phyloP scores from a whole-genome alignment of 2,888 invertebrate species.

The Cantharis nigra region DNA sequence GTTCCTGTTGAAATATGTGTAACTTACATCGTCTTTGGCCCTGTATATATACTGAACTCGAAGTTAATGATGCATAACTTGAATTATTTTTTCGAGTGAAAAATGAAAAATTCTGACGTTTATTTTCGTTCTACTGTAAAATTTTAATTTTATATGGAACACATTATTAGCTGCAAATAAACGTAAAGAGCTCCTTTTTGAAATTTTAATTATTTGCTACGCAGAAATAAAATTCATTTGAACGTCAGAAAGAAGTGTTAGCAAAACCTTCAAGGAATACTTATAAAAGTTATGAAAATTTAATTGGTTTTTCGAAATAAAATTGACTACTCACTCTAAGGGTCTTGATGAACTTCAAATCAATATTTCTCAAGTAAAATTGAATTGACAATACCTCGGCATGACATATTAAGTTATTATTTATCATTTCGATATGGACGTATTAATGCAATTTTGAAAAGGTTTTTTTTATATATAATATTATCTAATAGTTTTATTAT shows the following conservation, averaged over 20 bases:
- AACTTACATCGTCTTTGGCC: slow-evolving; percentile 35
- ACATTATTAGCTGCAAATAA: neutral
- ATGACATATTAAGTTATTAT: neutral
- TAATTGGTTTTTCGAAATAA: slow-evolving; percentile 15
- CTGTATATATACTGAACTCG: slow-evolving; percentile 32
- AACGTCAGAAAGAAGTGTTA: slow-evolving; percentile 1
- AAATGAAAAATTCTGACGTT: slow-evolving; percentile 24
- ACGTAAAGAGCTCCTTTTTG: neutral
- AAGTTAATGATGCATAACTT: slow-evolving; percentile 44
- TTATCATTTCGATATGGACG: neutral
- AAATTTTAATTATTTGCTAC: neutral
- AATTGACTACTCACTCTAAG: slow-evolving; percentile 6
- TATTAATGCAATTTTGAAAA: neutral
- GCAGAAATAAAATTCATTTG: neutral
- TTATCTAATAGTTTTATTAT: neutral
- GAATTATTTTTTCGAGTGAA: slow-evolving; percentile 41
- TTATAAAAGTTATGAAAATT: slow-evolving; percentile 8
- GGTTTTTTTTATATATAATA: neutral
- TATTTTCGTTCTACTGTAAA: slow-evolving; percentile 9
- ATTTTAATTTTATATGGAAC: neutral
- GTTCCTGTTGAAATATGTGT: slow-evolving; percentile 31
- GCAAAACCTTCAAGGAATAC: neutral
- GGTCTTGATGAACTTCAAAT: neutral
- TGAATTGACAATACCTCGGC: neutral
- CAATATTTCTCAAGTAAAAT: neutral